Evolutionary conservation across 2,888 invertebrate genomes (phyloP), one percentile per base, ranked within the genome.

Genomic region (Mythimna loreyi): DNA sequence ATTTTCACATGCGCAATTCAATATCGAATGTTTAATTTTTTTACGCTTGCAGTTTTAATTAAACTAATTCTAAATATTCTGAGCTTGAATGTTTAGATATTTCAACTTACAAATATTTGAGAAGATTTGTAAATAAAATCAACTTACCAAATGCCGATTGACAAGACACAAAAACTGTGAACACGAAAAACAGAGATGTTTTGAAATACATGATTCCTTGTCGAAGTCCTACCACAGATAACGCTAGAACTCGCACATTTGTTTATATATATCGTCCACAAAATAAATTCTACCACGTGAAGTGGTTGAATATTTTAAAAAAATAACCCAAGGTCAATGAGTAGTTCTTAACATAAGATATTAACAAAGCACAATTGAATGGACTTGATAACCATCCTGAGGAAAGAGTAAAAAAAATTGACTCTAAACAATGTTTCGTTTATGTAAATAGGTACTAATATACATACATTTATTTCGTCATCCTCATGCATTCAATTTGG

Each of bases 91-190:
- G n/a, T n/a, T n/a, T 28, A 28, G 52, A 52, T 3, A 28, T 28
- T 3, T 5, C 7, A 28, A 9, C 0, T n/a, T 45, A 45, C 53
- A 36, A 55, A 36, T 7, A 36, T 6, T 16, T 5, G 1, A 16
- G 30, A 25, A 28, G 19, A 5, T 13, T 9, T 21, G 9, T 16
- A 2, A 28, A 23, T 5, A 3, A 7, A 47, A n/a, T 11, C 7
- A 25, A 70, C 83, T 82, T 59, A 82, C 82, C 62, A 49, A 69
- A 82, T 0, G 25, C 16, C 4, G 78, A 52, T 28, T 82, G 65
- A 75, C 70, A 57, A 52, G 67, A 30, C 25, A 72, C 59, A 52
- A 80, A 64, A 62, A 75, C 56, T 23, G 72, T 52, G 28, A 59
- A 67, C 40, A 66, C 43, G 3, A 78, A 4, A 30, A 69, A 49